phyloP scores from a whole-genome alignment of 2,888 invertebrate genomes.

The Ormyrus nitidulus region DNA sequence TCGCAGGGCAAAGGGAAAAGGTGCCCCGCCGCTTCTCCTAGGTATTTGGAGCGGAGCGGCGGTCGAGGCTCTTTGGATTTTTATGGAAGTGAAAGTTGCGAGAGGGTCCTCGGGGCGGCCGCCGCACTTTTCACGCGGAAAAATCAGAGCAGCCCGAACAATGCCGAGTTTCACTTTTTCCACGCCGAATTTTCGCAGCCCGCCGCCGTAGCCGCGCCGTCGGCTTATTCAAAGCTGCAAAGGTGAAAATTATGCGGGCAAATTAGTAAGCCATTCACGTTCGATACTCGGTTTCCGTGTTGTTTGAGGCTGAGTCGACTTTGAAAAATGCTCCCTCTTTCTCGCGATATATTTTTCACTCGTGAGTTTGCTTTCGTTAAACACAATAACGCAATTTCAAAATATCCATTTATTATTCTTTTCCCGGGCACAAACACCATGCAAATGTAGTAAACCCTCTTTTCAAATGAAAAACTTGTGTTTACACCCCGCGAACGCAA shows the following conservation, averaged over 20 bases:
- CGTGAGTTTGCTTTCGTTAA: not conserved
- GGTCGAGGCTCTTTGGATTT: conserved; percentile 69
- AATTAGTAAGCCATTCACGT: conserved; percentile 26
- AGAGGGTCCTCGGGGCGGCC: conserved; percentile 66
- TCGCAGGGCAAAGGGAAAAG: conserved; percentile 40
- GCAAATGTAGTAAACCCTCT: no score
- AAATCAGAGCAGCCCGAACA: conserved; percentile 67
- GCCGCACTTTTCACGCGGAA: conserved; percentile 69
- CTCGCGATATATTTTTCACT: not conserved
- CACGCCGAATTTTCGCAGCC: conserved; percentile 35
- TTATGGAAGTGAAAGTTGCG: conserved; percentile 73
- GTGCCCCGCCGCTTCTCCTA: conserved; percentile 21
- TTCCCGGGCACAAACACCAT: no score
- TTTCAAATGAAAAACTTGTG: no score
- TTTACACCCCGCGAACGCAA: no score
- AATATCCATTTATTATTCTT: no score
- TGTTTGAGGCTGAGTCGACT: not conserved
- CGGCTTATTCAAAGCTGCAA: not conserved
- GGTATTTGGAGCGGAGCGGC: conserved; percentile 37
- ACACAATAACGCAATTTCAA: no score
- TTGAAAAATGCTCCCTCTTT: not conserved
- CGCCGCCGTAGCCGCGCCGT: not conserved
- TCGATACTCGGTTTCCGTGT: no score
- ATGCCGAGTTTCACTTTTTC: conserved; percentile 71
- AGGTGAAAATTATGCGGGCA: conserved; percentile 16